Percentiles rank a stretch among this genome's conserved stretches.
phyloP scores from a whole-genome alignment of 1,140 invertebrate genomes.

The Drosophila nasuta region DNA sequence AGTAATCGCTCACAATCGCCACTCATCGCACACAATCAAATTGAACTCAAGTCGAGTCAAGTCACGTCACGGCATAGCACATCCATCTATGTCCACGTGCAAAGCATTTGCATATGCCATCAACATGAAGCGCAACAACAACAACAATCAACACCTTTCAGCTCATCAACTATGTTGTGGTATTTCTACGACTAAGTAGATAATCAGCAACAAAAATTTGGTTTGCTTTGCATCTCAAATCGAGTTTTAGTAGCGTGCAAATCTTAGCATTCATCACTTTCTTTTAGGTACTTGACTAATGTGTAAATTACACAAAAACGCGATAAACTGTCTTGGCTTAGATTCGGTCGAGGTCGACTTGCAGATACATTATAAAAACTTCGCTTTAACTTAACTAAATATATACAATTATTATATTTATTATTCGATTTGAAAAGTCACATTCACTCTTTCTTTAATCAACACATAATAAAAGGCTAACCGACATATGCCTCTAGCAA shows the following conservation, averaged over 20 bases:
- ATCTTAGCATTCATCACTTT: constrained; percentile 70
- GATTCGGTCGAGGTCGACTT: neutral
- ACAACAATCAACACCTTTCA: constrained; percentile 43
- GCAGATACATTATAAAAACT: constrained; percentile 3
- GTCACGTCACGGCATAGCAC: constrained; percentile 40
- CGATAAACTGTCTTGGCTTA: constrained; percentile 9
- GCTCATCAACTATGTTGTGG: constrained; percentile 39
- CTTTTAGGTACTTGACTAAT: constrained; percentile 78
- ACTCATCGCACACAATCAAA: neutral
- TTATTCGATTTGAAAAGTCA: neutral
- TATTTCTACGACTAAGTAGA: constrained; percentile 46
- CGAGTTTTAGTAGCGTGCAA: constrained; percentile 63
- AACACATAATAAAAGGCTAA: neutral
- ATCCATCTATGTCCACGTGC: constrained; percentile 58
- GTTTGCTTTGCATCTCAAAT: constrained; percentile 70
- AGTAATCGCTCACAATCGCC: constrained; percentile 8
- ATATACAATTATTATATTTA: neutral
- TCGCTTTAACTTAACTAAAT: neutral
- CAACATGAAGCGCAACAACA: constrained; percentile 24
- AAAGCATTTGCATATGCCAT: constrained; percentile 65
- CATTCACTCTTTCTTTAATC: neutral
- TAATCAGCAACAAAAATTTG: constrained; percentile 58
- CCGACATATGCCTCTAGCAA: constrained; percentile 49
- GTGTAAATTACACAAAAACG: constrained; percentile 68
- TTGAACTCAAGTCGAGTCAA: constrained; percentile 1